Percentiles rank a stretch among this genome's conserved stretches.
Conservation (phyloP, 2,888 invertebrate species). For the Amblyjoppa proteus region DNA sequence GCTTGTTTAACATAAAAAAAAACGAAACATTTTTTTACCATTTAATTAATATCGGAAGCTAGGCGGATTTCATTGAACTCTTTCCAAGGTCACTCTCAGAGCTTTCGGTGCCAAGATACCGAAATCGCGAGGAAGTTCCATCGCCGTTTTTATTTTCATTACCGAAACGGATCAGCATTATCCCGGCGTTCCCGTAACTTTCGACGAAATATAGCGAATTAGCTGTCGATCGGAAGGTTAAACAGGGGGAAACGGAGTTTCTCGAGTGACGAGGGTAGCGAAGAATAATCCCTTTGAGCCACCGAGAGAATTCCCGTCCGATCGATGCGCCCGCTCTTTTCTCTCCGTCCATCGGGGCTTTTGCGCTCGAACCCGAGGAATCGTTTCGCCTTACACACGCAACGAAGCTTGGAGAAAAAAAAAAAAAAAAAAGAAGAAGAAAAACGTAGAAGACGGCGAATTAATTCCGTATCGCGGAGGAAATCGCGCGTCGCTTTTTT, state of each 20-base stretch:
- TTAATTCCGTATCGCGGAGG: slow-evolving; percentile 22
- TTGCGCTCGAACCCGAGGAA: slow-evolving; percentile 50
- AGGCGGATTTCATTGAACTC: neutral
- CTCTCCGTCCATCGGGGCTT: slow-evolving; percentile 70
- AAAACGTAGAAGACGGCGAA: neutral
- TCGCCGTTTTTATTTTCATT: neutral
- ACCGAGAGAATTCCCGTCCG: slow-evolving; percentile 13
- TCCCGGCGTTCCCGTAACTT: neutral
- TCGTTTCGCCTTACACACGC: slow-evolving; percentile 35
- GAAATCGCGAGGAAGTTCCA: neutral
- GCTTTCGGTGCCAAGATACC: neutral
- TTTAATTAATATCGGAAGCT: neutral
- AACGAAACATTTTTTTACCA: neutral
- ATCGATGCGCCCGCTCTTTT: slow-evolving; percentile 48
- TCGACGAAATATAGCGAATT: neutral
- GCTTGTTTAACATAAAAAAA: too few species aligned
- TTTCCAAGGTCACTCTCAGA: neutral
- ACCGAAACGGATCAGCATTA: neutral
- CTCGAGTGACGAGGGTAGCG: slow-evolving; percentile 2
- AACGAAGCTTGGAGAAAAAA: slow-evolving; percentile 60
- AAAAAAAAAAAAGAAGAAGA: neutral
- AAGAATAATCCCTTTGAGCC: slow-evolving; percentile 43
- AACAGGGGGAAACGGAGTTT: neutral
- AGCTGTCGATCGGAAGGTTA: neutral
- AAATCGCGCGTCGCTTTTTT: neutral